Conservation (phyloP, 2,113 vertebrate genomes). For the Grantiella picta region DNA sequence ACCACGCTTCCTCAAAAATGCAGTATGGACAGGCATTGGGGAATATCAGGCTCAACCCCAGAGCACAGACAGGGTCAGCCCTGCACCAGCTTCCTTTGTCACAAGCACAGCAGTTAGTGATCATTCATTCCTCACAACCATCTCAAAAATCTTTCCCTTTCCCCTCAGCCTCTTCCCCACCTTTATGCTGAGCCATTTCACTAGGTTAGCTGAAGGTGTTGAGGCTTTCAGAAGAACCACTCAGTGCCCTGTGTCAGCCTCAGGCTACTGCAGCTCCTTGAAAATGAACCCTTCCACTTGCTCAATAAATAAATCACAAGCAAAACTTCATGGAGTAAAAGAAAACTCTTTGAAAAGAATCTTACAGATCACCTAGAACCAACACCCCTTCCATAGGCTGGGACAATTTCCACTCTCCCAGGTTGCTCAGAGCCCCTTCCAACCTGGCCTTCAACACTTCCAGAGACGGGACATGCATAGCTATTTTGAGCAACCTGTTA, state of each 20-base stretch:
- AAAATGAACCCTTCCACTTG: neutral
- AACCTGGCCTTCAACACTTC: neutral
- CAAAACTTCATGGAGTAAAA: neutral
- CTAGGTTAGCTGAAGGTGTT: neutral
- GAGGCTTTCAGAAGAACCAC: neutral
- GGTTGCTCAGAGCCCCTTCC: neutral
- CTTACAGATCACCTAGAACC: neutral
- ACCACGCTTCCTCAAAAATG: neutral
- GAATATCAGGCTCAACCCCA: neutral
- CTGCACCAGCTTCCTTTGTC: neutral
- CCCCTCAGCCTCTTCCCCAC: neutral
- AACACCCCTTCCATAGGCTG: neutral
- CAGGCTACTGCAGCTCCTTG: neutral
- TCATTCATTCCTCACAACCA: neutral
- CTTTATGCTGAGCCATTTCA: neutral
- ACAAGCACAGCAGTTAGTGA: neutral
- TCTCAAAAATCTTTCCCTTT: neutral
- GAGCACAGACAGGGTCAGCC: neutral
- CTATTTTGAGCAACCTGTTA: neutral
- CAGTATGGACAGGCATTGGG: neutral
- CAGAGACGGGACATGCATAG: neutral
- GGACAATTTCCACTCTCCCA: neutral
- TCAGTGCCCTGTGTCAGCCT: neutral
- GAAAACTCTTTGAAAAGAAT: neutral
- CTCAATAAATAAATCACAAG: neutral